These are phyloP conservation scores for Epinotia bilunana DNA, from an alignment of 2,888 invertebrate species.

Conservation along the genomic window DNA sequence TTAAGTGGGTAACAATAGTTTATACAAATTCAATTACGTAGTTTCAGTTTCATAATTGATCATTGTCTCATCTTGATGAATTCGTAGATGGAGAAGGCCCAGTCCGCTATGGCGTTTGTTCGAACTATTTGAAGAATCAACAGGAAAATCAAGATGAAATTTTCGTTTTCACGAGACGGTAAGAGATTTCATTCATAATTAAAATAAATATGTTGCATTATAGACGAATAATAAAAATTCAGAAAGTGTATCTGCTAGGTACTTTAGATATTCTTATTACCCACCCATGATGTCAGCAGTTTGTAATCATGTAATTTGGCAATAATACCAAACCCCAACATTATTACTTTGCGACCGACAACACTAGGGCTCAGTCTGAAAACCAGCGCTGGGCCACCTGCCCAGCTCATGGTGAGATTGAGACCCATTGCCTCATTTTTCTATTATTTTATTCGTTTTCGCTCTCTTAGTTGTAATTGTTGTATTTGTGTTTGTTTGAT, in stretches of 20 bases:
- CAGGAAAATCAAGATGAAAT: slow-evolving; percentile 86
- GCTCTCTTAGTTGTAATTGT: too few species aligned
- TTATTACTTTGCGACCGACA: too few species aligned
- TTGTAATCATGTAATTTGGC: too few species aligned
- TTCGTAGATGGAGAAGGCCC: slow-evolving; percentile 90
- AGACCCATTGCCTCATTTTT: too few species aligned
- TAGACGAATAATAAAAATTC: background rate
- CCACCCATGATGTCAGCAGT: too few species aligned
- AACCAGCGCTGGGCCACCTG: too few species aligned
- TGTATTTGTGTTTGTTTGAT: too few species aligned
- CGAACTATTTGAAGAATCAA: slow-evolving; percentile 92
- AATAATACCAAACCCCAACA: too few species aligned
- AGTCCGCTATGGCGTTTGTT: slow-evolving; percentile 95
- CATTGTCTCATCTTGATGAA: background rate
- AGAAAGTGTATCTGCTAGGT: background rate
- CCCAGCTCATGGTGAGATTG: too few species aligned
- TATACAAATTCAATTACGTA: background rate
- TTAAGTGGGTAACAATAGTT: background rate
- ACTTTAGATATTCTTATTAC: too few species aligned
- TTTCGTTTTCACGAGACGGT: slow-evolving; percentile 92
- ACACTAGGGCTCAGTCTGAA: too few species aligned
- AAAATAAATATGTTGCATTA: background rate
- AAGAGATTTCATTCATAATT: slow-evolving; percentile 52
- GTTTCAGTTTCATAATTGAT: background rate
- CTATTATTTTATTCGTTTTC: too few species aligned